Percentiles rank a stretch among this genome's conserved stretches.
These are phyloP conservation scores for Leptinotarsa peninsularis DNA, from an alignment of 2,888 invertebrate species.

Conservation along the genomic window DNA sequence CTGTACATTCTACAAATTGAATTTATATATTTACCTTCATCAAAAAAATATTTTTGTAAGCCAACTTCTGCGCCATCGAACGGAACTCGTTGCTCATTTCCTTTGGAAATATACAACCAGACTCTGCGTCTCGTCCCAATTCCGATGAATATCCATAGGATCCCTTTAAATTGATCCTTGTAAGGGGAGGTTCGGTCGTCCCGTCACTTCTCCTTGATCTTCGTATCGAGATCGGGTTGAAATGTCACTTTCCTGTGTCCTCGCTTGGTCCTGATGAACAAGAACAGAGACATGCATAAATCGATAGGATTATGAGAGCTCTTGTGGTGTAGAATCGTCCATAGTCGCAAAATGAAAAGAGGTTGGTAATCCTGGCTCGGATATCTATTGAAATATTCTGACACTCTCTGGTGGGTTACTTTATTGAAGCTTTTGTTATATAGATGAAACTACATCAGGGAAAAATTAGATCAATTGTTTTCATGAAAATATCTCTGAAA, in stretches of 20 bases:
- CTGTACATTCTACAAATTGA: background rate
- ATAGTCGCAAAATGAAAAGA: no score
- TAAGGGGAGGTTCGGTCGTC: slow-evolving; percentile 39
- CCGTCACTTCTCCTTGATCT: slow-evolving; percentile 53
- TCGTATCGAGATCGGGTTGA: slow-evolving; percentile 49
- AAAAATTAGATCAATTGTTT: no score
- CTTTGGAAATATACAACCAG: slow-evolving; percentile 1
- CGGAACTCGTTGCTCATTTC: slow-evolving; percentile 42
- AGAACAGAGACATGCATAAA: slow-evolving; percentile 35
- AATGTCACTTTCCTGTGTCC: slow-evolving; percentile 50
- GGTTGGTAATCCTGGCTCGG: no score
- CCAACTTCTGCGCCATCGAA: slow-evolving; percentile 38
- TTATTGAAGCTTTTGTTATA: no score
- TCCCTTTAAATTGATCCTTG: slow-evolving; percentile 54
- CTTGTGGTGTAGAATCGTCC: background rate
- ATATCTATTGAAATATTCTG: no score
- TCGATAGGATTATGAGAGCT: slow-evolving; percentile 9
- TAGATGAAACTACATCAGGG: no score
- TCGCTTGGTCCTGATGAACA: slow-evolving; percentile 52
- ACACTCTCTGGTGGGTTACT: no score
- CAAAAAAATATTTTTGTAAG: slow-evolving; percentile 40
- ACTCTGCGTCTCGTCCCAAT: slow-evolving; percentile 12
- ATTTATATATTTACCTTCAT: slow-evolving; percentile 28
- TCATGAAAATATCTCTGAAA: no score
- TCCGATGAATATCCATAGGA: slow-evolving; percentile 58